Evolutionary conservation across 2,797 vertebrate genomes (phyloP).

Genomic region (Leuciscus waleckii): DNA sequence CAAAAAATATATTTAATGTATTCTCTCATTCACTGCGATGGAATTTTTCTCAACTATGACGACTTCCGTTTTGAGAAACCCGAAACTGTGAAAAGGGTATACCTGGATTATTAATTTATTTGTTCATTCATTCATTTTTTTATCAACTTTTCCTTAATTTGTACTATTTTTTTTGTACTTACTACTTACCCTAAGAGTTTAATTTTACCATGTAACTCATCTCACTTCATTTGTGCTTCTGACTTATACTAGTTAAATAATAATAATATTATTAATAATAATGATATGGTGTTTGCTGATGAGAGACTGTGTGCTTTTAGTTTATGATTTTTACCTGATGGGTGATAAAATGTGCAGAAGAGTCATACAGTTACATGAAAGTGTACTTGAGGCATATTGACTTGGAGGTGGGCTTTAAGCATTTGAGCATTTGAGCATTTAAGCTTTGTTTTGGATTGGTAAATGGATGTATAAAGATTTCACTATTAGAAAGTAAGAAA

Average conservation of each 20-base stretch:
- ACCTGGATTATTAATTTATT: too few species aligned
- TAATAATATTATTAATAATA: neutral
- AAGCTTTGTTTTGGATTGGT: neutral
- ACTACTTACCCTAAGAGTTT: neutral
- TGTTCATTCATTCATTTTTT: neutral
- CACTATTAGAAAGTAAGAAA: neutral
- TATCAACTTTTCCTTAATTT: neutral
- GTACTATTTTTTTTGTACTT: neutral
- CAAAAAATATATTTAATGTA: too few species aligned
- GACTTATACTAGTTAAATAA: neutral
- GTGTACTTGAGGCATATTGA: slow-evolving; percentile 17
- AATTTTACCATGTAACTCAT: neutral
- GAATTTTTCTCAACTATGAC: too few species aligned
- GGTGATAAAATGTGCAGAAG: slow-evolving; percentile 16
- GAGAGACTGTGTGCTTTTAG: neutral
- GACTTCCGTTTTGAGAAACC: too few species aligned
- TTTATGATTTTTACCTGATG: neutral
- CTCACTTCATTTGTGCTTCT: neutral
- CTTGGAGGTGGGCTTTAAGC: neutral
- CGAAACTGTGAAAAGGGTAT: too few species aligned
- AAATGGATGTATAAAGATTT: neutral
- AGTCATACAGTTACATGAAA: neutral
- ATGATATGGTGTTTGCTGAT: neutral
- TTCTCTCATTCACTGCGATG: too few species aligned
- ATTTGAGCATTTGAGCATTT: neutral